Base-by-base conservation (phyloP, 2,888 invertebrate species). In the Eucera pruinosa region DNA sequence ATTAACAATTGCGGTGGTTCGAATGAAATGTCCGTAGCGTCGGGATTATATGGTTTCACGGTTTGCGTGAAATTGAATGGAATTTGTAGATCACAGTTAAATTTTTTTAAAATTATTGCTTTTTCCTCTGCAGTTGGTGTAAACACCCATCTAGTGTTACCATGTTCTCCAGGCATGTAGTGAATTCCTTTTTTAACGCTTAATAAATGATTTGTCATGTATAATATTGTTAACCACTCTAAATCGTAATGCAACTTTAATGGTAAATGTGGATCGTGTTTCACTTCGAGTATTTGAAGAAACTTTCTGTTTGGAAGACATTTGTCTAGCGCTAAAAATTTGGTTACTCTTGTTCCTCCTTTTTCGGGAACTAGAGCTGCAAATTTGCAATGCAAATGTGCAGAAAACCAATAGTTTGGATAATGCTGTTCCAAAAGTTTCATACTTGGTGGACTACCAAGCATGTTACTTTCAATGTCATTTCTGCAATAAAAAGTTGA, bases 311-410 rank as follows among this genome's bases (percentile, higher is more conserved):
- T 95, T 0, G 98, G 98, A 61, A 99, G 93, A 92, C 99, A 99
- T 93, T 99, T 99, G 91, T 99, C 99, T n/a, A 99, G 93, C 0
- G 98, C 97, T 82, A 99, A 93, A 92, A 99, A 99, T 90, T 96
- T 97, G 0, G 98, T 97, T 0, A 88, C 64, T 73, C 80, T 86
- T n/a, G 86, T 58, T 47, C 93, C 91, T 18, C 93, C 93, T 72
- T 94, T 92, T 30, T 94, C 93, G 41, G 95, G 94, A 5, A 99
- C 95, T 2, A 97, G 85, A 0, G 99, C 99, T 13, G 97, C 95
- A 93, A 98, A 99, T 93, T 98, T 97, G 86, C 97, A 97, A 93
- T 99, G 99, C 81, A 99, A 93, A 94, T 99, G 99, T 36, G 98
- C 99, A 9, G 98, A 94, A 93, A 99, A 99, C 99, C 99, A 99